phyloP scores from a whole-genome alignment of 2,797 vertebrate genomes.

The Hafferia zeledoni region DNA sequence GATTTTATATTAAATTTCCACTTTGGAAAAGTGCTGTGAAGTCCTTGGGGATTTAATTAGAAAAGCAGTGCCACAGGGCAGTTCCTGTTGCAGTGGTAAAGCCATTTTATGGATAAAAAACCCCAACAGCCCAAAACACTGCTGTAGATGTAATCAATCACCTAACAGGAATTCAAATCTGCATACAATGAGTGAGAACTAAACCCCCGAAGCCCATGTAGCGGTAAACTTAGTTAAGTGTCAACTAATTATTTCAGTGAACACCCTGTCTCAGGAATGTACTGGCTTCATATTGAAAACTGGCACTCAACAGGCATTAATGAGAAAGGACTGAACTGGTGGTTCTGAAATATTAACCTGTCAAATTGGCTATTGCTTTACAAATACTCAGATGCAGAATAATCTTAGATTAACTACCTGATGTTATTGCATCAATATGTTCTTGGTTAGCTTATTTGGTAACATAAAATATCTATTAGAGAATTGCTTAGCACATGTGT shows the following conservation, averaged over 20 bases:
- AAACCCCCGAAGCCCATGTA: neutral
- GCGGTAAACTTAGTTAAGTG: neutral
- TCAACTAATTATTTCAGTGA: neutral
- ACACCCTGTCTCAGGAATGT: neutral
- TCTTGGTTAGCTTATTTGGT: neutral
- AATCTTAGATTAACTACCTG: neutral
- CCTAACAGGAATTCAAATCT: neutral
- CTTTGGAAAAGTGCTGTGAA: neutral
- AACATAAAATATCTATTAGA: neutral
- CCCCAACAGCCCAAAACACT: neutral
- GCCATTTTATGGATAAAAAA: neutral
- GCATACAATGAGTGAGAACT: neutral
- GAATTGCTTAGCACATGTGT: neutral
- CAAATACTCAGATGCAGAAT: neutral
- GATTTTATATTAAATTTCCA: neutral
- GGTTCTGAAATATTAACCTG: neutral
- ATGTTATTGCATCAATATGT: neutral
- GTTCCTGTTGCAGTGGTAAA: neutral
- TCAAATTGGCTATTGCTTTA: neutral
- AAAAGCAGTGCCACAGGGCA: neutral
- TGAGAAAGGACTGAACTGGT: neutral
- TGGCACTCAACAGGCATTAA: neutral
- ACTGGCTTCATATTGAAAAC: neutral
- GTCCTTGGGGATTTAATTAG: neutral
- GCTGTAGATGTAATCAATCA: neutral